Conservation (phyloP, 2,888 invertebrate genomes). For the Scrobipalpa atriplicella region DNA sequence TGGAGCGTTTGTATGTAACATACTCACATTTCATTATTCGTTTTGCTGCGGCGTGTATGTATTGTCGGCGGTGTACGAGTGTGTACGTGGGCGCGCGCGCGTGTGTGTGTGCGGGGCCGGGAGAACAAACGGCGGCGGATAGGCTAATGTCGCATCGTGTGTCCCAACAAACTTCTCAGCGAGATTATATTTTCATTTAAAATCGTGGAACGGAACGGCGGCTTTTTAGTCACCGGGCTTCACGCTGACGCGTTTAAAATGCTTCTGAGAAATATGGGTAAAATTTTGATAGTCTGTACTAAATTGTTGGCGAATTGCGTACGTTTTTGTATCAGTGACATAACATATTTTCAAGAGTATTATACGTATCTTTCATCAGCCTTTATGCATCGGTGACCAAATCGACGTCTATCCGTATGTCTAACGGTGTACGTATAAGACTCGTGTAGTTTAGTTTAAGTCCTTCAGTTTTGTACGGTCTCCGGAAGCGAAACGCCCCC, state of each 20-base stretch:
- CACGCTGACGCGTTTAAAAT: not conserved
- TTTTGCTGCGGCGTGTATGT: constrained; percentile 40
- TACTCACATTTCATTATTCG: constrained; percentile 24
- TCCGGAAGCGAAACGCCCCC: constrained; percentile 46
- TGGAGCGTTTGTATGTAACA: constrained; percentile 40
- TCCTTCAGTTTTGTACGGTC: constrained; percentile 49
- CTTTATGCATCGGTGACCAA: not conserved
- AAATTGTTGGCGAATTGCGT: no score
- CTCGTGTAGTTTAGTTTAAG: constrained; percentile 60
- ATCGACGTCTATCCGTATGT: constrained; percentile 23
- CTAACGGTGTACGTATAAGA: constrained; percentile 49
- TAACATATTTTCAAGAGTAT: constrained; percentile 28
- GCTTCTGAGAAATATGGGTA: not conserved
- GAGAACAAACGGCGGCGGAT: constrained; percentile 65
- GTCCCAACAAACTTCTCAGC: constrained; percentile 77
- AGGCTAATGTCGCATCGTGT: constrained; percentile 74
- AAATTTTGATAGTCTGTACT: not conserved
- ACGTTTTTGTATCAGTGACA: not conserved
- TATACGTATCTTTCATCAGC: not conserved
- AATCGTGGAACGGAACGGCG: not conserved
- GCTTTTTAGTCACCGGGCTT: not conserved
- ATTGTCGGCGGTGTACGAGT: constrained; percentile 30
- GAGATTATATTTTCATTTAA: constrained; percentile 54
- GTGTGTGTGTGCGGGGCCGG: constrained; percentile 43
- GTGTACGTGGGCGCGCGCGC: constrained; percentile 50